Conservation (phyloP, 2,113 vertebrate genomes). For the Lophotis ruficrista region DNA sequence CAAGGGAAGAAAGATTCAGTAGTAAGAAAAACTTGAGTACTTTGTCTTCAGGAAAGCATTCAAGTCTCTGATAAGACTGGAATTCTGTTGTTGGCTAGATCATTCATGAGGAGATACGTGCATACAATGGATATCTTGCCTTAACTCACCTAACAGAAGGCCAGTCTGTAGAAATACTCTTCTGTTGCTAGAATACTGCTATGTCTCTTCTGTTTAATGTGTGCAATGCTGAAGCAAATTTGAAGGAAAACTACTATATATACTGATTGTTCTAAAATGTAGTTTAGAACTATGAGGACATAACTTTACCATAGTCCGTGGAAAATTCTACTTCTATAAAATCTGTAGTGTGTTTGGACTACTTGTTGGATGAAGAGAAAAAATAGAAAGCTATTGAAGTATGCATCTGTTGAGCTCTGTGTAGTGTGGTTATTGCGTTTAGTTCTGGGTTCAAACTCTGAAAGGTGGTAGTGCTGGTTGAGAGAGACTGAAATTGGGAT, state of each 20-base stretch:
- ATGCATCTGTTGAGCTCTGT: neutral
- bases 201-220: neutral
- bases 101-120: neutral
- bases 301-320: neutral
- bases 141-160: neutral
- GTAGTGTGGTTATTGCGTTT: neutral
- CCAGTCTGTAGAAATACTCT: neutral
- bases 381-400: neutral
- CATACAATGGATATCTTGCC: neutral
- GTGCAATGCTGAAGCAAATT: neutral
- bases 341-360: neutral
- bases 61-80: conserved; percentile 4
- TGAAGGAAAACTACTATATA: neutral
- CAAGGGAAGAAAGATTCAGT: neutral
- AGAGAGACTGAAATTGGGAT: neutral
- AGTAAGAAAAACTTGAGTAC: neutral
- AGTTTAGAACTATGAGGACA: neutral
- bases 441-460: neutral
- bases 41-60: neutral
- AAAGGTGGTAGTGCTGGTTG: neutral
- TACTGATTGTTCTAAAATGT: neutral
- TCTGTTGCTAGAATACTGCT: neutral
- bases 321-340: neutral
- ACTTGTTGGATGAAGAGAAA: neutral
- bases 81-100: neutral